Evolutionary conservation across 2,888 invertebrate genomes (phyloP).

Genomic region (Coelopa pilipes): DNA sequence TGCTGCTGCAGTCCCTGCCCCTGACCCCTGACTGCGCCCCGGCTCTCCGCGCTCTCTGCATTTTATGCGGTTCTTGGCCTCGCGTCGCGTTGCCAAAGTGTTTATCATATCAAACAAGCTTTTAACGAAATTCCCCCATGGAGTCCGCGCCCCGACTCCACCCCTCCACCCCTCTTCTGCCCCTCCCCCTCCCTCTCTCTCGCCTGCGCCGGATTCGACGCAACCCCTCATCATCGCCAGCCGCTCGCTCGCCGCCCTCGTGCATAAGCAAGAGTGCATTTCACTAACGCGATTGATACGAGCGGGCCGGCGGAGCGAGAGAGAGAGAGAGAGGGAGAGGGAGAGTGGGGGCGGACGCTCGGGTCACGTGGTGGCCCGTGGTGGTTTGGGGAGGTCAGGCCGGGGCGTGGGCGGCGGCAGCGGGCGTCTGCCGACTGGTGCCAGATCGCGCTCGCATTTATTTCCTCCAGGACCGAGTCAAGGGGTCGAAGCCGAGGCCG

Average conservation of each 20-base stretch:
- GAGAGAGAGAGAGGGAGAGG: conserved; percentile 25
- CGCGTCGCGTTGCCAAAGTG: conserved; percentile 30
- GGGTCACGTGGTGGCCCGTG: too few species aligned
- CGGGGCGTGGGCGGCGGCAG: too few species aligned
- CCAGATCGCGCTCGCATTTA: too few species aligned
- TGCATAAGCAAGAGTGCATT: conserved; percentile 37
- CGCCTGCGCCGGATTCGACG: too few species aligned
- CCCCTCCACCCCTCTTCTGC: too few species aligned
- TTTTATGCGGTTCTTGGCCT: background rate
- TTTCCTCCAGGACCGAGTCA: too few species aligned
- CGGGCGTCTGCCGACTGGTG: too few species aligned
- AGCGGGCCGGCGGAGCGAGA: conserved; percentile 43
- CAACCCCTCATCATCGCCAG: too few species aligned
- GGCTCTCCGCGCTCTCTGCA: background rate
- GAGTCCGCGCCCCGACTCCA: background rate
- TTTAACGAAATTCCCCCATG: conserved; percentile 36
- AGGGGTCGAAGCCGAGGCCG: too few species aligned
- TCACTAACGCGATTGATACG: conserved; percentile 32
- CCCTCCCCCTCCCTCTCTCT: too few species aligned
- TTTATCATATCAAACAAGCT: conserved; percentile 38
- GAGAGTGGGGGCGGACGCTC: too few species aligned
- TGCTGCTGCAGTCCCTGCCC: background rate
- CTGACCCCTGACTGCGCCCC: background rate
- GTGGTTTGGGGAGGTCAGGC: too few species aligned
- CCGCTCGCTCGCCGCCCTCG: background rate